phyloP scores from a whole-genome alignment of 2,113 vertebrate genomes.

The Phyllostomus discolor region DNA sequence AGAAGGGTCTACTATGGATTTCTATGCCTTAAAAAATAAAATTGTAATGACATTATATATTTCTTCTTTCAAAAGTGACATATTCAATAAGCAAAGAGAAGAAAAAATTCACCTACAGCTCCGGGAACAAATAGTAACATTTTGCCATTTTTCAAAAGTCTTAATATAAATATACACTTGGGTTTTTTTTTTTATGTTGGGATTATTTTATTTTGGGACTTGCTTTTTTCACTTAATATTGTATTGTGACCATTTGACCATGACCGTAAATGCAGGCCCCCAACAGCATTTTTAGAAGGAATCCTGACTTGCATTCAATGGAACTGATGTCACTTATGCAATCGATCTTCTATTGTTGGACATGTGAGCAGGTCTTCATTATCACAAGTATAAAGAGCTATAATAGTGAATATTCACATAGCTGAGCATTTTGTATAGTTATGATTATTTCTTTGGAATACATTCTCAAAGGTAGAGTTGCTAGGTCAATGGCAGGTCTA shows the following conservation, averaged over 20 bases:
- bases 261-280: not conserved
- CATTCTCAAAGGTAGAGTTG: not conserved
- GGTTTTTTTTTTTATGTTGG: not conserved
- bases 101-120: not conserved
- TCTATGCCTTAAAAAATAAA: not conserved
- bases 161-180: not conserved
- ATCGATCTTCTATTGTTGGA: not conserved
- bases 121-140: not conserved
- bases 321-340: not conserved
- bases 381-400: not conserved
- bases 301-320: not conserved
- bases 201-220: not conserved
- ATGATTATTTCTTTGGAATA: not conserved
- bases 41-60: not conserved
- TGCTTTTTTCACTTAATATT: not conserved
- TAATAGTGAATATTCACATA: not conserved
- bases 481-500: not conserved
- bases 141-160: not conserved
- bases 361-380: not conserved
- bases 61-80: not conserved
- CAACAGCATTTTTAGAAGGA: not conserved
- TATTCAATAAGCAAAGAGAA: not conserved
- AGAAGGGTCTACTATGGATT: not conserved
- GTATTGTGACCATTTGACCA: not conserved
- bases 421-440: not conserved